Conservation (phyloP, 2,888 invertebrate genomes). For the Tetranychus piercei region DNA sequence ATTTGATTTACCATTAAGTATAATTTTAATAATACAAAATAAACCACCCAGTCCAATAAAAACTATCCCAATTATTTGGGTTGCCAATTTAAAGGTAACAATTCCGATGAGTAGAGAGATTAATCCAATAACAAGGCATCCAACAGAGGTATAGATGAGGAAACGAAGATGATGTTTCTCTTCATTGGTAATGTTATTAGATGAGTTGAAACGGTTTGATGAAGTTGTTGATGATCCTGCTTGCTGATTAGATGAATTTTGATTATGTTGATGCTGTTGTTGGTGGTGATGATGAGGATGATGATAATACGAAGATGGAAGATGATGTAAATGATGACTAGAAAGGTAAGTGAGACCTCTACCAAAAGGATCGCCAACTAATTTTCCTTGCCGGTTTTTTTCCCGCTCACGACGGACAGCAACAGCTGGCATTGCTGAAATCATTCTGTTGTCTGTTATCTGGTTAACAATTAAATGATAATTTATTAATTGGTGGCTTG, state of each 20-base stretch:
- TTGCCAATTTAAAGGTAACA: conserved; percentile 21
- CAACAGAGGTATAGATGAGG: conserved; percentile 25
- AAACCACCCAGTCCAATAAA: conserved; percentile 25
- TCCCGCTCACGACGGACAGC: conserved; percentile 62
- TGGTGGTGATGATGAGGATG: not conserved
- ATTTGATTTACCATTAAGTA: not conserved
- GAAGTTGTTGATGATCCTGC: not conserved
- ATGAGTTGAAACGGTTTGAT: not conserved
- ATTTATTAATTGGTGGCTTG: too few species aligned
- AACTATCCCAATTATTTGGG: conserved; percentile 24
- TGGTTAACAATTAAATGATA: too few species aligned
- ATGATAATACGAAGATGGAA: not conserved
- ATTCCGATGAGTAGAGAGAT: conserved; percentile 25
- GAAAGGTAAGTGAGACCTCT: not conserved
- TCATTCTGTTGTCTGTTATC: conserved; percentile 39
- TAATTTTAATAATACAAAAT: conserved; percentile 25
- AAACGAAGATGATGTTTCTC: conserved; percentile 21
- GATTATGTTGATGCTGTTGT: not conserved
- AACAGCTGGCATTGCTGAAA: conserved; percentile 69
- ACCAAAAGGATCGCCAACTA: not conserved
- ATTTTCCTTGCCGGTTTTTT: conserved; percentile 37
- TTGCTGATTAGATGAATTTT: conserved; percentile 3
- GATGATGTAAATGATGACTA: not conserved
- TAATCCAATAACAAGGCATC: conserved; percentile 25
- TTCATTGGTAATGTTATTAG: conserved; percentile 16